Percentiles rank a stretch among this genome's conserved stretches.
Evolutionary conservation across 2,888 invertebrate species (phyloP).

Genomic region (Nomada fabriciana): DNA sequence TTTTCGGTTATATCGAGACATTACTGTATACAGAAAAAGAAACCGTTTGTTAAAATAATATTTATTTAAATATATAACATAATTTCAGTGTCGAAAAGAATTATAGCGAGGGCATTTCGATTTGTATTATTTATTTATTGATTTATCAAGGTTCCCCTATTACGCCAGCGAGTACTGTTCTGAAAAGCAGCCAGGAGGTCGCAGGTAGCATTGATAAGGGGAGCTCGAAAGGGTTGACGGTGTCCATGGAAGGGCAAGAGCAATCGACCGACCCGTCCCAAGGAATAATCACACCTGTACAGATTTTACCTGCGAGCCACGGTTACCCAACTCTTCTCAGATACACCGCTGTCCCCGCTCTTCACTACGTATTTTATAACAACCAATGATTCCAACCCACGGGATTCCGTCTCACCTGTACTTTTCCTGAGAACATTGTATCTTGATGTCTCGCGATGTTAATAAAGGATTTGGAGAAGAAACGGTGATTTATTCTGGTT

Average conservation of each 20-base stretch:
- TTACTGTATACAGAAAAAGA: no score
- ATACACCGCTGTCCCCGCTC: background rate
- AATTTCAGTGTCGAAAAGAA: background rate
- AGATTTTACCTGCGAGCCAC: background rate
- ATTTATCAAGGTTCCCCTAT: background rate
- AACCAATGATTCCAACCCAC: background rate
- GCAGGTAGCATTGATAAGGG: background rate
- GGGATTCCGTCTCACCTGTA: background rate
- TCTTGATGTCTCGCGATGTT: background rate
- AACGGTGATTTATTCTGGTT: no score
- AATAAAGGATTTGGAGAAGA: background rate
- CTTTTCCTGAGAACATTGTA: background rate
- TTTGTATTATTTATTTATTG: background rate
- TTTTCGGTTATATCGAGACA: no score
- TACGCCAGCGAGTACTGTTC: background rate
- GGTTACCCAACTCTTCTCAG: background rate
- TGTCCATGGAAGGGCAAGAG: background rate
- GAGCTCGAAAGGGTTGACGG: background rate
- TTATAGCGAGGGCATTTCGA: background rate
- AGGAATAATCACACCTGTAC: background rate
- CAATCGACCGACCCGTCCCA: background rate
- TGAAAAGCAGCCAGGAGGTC: background rate
- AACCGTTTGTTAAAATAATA: no score
- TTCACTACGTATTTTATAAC: constrained; percentile 3
- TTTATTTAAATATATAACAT: background rate